Evolutionary conservation across 2,888 invertebrate species (phyloP).

Genomic region (Cheilosia soror): DNA sequence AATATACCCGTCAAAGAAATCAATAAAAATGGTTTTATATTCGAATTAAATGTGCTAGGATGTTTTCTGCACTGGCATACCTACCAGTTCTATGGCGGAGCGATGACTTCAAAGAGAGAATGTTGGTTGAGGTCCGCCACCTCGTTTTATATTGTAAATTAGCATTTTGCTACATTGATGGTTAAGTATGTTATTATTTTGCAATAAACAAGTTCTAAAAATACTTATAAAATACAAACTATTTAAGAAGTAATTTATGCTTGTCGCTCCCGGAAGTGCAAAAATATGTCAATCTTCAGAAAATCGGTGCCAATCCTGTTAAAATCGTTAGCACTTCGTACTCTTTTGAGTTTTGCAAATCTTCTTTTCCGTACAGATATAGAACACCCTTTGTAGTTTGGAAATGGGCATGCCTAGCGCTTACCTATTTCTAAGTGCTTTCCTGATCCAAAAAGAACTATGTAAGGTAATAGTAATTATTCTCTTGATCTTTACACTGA

Average conservation of each 20-base stretch:
- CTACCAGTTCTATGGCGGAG: constrained; percentile 21
- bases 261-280: neutral
- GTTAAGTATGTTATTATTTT: constrained; percentile 5
- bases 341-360: too few species aligned
- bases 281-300: neutral
- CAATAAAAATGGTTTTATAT: constrained; percentile 74
- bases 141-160: constrained; percentile 13
- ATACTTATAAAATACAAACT: constrained; percentile 21
- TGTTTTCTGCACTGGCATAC: constrained; percentile 27
- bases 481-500: too few species aligned
- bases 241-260: neutral
- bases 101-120: constrained; percentile 22
- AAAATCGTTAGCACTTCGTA: too few species aligned
- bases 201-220: constrained; percentile 23
- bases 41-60: constrained; percentile 57
- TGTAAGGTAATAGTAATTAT: too few species aligned
- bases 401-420: too few species aligned
- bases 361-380: too few species aligned
- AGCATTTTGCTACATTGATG: constrained; percentile 6
- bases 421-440: too few species aligned
- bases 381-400: too few species aligned
- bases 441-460: too few species aligned
- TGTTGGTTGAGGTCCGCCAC: neutral
- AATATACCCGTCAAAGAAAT: constrained; percentile 67
- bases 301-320: too few species aligned